Evolutionary conservation across 1,140 invertebrate species (phyloP).

Genomic region (Microplitis mediator): DNA sequence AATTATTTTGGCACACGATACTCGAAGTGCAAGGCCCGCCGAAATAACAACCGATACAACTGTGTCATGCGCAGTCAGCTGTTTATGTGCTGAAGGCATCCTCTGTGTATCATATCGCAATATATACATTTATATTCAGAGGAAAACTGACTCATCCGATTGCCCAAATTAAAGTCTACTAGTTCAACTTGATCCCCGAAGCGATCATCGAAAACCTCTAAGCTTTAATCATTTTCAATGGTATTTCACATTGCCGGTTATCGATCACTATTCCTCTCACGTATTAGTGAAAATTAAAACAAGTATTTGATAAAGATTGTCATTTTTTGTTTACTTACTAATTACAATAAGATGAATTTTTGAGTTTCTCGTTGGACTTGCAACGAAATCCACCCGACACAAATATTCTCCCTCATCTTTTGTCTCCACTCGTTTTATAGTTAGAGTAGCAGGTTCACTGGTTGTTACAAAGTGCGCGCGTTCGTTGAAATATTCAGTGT

Average conservation of each 20-base stretch:
- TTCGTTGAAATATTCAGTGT: constrained; percentile 64
- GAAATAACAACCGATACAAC: neutral
- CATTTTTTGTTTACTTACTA: constrained; percentile 67
- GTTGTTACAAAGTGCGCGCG: constrained; percentile 65
- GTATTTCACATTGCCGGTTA: too few relatives aligned
- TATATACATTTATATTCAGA: too few relatives aligned
- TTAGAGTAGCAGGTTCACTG: constrained; percentile 67
- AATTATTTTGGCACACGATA: neutral
- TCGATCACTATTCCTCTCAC: neutral
- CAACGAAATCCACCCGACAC: constrained; percentile 80
- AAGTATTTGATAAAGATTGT: neutral
- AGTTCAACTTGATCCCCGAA: too few relatives aligned
- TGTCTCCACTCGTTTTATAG: constrained; percentile 69
- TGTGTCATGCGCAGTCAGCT: neutral
- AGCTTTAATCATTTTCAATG: too few relatives aligned
- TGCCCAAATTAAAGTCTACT: too few relatives aligned
- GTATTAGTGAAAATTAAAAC: constrained; percentile 1
- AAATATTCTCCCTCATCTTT: constrained; percentile 76
- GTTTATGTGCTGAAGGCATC: neutral
- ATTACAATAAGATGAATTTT: constrained; percentile 80
- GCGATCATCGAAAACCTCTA: too few relatives aligned
- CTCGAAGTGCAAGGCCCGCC: neutral
- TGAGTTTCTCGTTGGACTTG: constrained; percentile 80
- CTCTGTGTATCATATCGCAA: too few relatives aligned
- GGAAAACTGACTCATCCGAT: too few relatives aligned